A percentile compares a stretch with the other conserved stretches of the same genome.
phyloP scores from a whole-genome alignment of 2,113 vertebrate species.

The Takifugu flavidus region DNA sequence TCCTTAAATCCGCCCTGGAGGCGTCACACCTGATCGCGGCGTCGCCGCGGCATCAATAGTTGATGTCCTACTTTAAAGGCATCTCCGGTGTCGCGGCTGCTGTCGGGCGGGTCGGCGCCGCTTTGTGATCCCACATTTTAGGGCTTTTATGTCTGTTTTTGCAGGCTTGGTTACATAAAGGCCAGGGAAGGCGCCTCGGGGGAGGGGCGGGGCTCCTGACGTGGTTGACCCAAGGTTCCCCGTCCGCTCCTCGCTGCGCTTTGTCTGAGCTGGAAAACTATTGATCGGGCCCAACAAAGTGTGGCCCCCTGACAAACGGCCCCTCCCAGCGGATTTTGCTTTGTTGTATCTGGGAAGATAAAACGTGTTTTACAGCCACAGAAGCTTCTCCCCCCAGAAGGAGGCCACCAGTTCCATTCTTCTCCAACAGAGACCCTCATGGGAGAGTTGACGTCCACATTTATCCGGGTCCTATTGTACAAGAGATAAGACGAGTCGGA shows the following conservation, averaged over 20 bases:
- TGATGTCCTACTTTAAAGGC: slow-evolving; percentile 66
- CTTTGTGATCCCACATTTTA: slow-evolving; percentile 44
- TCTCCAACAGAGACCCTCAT: slow-evolving; percentile 2
- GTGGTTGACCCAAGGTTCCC: slow-evolving; percentile 15
- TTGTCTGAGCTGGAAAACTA: slow-evolving; percentile 19
- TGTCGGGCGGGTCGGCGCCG: slow-evolving; percentile 47
- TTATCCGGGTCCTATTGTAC: no score
- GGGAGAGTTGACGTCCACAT: no score
- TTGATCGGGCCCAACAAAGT: slow-evolving; percentile 26
- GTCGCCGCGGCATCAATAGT: slow-evolving; percentile 62
- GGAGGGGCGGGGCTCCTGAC: slow-evolving; percentile 25
- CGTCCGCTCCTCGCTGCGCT: slow-evolving; percentile 13
- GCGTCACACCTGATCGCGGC: slow-evolving; percentile 47
- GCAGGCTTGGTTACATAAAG: slow-evolving; percentile 41
- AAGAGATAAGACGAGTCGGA: no score
- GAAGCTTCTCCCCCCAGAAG: slow-evolving; percentile 19
- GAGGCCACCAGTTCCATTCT: slow-evolving; percentile 27
- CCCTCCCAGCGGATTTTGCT: slow-evolving; percentile 29
- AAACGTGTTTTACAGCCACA: slow-evolving; percentile 19
- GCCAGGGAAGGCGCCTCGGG: slow-evolving; percentile 26
- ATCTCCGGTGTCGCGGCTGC: slow-evolving; percentile 55
- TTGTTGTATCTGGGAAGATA: slow-evolving; percentile 36
- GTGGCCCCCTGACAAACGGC: slow-evolving; percentile 4
- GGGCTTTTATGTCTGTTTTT: slow-evolving; percentile 32
- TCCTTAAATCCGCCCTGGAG: slow-evolving; percentile 55